A percentile compares a stretch with the other conserved stretches of the same genome.
These are phyloP conservation scores for Nycticorax nycticorax DNA, from an alignment of 2,113 vertebrate genomes.

Conservation along the genomic window DNA sequence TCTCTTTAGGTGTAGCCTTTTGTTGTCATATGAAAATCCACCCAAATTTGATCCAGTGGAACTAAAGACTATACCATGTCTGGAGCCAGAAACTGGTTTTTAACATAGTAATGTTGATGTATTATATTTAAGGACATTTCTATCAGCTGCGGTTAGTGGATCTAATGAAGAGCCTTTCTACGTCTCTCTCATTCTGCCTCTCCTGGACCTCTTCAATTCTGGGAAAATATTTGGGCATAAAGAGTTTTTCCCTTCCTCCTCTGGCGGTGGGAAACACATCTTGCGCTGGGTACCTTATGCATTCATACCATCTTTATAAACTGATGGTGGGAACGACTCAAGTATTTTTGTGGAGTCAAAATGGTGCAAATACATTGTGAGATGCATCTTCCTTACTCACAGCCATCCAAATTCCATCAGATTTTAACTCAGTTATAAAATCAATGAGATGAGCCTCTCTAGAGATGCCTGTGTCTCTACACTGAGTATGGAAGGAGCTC, in stretches of 20 bases:
- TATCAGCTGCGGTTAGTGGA: neutral
- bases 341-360: neutral
- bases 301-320: neutral
- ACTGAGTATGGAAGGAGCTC: neutral
- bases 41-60: neutral
- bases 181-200: neutral
- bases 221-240: neutral
- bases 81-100: neutral
- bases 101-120: neutral
- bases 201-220: neutral
- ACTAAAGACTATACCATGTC: neutral
- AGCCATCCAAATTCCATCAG: neutral
- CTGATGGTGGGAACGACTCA: neutral
- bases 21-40: neutral
- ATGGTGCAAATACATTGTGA: neutral
- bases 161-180: neutral
- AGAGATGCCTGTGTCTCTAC: neutral
- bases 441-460: neutral
- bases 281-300: neutral
- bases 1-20: neutral
- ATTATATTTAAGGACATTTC: neutral
- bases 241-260: neutral
- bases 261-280: neutral
- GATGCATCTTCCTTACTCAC: neutral
- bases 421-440: neutral